A percentile compares a stretch with the other conserved stretches of the same genome.
These are phyloP conservation scores for Piscicola geometra DNA, from an alignment of 2,888 invertebrate species.

Conservation along the genomic window DNA sequence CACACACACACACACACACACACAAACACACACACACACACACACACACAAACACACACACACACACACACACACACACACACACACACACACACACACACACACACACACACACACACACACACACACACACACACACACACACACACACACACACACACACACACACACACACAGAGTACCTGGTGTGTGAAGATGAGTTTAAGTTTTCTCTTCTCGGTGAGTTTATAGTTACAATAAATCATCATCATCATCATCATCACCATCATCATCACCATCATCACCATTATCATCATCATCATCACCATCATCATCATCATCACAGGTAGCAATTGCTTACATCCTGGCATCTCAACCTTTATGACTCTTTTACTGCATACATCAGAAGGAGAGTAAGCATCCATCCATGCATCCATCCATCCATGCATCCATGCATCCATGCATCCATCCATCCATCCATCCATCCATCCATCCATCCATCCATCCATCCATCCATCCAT, in stretches of 20 bases:
- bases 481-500: constrained; percentile 17
- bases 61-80: constrained; percentile 18
- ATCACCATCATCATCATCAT: constrained; percentile 20
- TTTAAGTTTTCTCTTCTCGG: constrained; percentile 95
- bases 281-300: constrained; percentile 22
- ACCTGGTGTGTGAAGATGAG: constrained; percentile 96
- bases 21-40: not conserved
- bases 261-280: no score
- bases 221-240: no score
- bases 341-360: constrained; percentile 91
- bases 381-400: constrained; percentile 88
- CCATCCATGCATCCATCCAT: constrained; percentile 15
- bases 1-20: constrained; percentile 15
- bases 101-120: constrained; percentile 19
- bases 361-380: constrained; percentile 92
- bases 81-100: constrained; percentile 19
- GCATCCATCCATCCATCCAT: constrained; percentile 15
- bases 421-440: constrained; percentile 10
- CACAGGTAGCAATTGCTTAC: constrained; percentile 81
- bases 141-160: constrained; percentile 20
- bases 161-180: constrained; percentile 62
- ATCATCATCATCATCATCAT: no score
- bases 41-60: constrained; percentile 10
- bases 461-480: constrained; percentile 9
- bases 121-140: constrained; percentile 23